These are phyloP conservation scores for Bugulina stolonifera DNA, from an alignment of 2,888 invertebrate species.

Conservation along the genomic window DNA sequence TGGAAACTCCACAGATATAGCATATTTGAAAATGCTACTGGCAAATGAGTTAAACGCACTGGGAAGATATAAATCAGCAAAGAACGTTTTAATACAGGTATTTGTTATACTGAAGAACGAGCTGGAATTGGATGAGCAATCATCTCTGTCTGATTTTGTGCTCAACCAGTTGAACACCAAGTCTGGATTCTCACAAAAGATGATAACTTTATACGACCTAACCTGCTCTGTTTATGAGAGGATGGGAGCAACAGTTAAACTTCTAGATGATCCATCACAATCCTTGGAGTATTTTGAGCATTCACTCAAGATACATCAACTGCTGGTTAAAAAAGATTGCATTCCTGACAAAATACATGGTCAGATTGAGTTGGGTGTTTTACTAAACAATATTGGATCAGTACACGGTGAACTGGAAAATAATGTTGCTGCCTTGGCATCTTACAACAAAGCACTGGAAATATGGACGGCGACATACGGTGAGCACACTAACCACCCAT, in stretches of 20 bases:
- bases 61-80: background rate
- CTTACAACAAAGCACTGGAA: background rate
- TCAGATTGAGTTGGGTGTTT: no score
- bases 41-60: background rate
- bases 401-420: background rate
- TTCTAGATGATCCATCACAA: no score
- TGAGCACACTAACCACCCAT: background rate
- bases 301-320: no score
- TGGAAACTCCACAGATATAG: background rate
- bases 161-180: background rate
- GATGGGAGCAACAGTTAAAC: no score
- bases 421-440: background rate
- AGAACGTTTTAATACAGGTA: background rate
- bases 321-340: no score
- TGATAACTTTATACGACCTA: no score
- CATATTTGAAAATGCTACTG: background rate
- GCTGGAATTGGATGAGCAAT: background rate
- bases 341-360: no score
- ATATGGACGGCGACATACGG: background rate
- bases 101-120: background rate
- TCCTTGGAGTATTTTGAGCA: no score
- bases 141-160: background rate
- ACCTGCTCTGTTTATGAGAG: no score
- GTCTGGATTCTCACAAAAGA: background rate
- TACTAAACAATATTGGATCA: background rate